phyloP scores from a whole-genome alignment of 1,140 invertebrate genomes.

The Schlechtendalia chinensis region DNA sequence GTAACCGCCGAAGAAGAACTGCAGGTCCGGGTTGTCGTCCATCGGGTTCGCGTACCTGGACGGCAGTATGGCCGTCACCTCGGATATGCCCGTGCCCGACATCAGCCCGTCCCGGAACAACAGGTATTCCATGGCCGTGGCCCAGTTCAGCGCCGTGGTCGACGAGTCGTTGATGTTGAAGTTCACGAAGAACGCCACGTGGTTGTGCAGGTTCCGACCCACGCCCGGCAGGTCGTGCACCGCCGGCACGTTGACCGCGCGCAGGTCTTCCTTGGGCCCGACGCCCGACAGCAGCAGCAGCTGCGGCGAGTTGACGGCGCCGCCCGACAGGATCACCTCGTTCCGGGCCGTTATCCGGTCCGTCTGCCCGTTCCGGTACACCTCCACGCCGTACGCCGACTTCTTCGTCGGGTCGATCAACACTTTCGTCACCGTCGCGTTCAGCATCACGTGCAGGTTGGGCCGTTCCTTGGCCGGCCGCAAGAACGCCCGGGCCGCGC shows the following conservation, averaged over 20 bases:
- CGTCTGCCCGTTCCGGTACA: slow-evolving; percentile 62
- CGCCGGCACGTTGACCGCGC: slow-evolving; percentile 63
- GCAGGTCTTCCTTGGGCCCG: slow-evolving; percentile 72
- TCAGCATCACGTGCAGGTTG: slow-evolving; percentile 77
- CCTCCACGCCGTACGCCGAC: slow-evolving; percentile 68
- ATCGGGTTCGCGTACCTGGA: slow-evolving; percentile 73
- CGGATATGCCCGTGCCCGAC: slow-evolving; percentile 79
- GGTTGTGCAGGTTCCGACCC: slow-evolving; percentile 84
- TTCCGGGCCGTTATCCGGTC: slow-evolving; percentile 63
- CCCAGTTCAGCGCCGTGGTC: slow-evolving; percentile 78
- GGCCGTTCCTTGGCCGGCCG: slow-evolving; percentile 66
- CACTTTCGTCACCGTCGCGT: slow-evolving; percentile 70
- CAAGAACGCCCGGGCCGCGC: slow-evolving; percentile 69
- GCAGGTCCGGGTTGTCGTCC: slow-evolving; percentile 78
- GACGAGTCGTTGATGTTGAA: slow-evolving; percentile 81
- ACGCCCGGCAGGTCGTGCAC: slow-evolving; percentile 78
- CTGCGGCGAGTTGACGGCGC: slow-evolving; percentile 76
- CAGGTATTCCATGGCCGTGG: slow-evolving; percentile 81
- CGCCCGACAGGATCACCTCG: slow-evolving; percentile 68
- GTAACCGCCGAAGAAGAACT: slow-evolving; percentile 82
- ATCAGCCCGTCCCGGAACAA: slow-evolving; percentile 79
- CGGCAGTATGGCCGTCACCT: slow-evolving; percentile 78
- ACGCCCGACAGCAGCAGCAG: slow-evolving; percentile 80
- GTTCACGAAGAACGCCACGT: slow-evolving; percentile 73
- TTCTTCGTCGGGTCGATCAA: slow-evolving; percentile 70